Percentiles rank a stretch among this genome's conserved stretches.
phyloP scores from a whole-genome alignment of 2,888 invertebrate genomes.

The Drosophila nr. fundita region DNA sequence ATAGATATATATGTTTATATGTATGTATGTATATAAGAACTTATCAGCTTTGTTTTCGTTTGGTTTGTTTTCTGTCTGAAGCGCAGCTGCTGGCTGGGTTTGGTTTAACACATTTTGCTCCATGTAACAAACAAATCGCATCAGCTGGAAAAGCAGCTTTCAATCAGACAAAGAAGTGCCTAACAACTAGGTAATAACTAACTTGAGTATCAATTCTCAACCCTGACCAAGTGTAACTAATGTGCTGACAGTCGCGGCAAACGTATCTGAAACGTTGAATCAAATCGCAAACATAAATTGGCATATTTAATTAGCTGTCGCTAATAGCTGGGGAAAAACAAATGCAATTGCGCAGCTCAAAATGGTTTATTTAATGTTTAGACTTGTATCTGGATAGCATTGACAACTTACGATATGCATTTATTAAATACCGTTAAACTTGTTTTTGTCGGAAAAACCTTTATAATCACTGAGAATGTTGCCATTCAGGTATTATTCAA shows the following conservation, averaged over 20 bases:
- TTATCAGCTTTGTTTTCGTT: conserved; percentile 46
- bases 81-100: not conserved
- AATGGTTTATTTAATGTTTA: not conserved
- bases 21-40: conserved; percentile 12
- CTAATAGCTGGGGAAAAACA: not conserved
- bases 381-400: conserved; percentile 5
- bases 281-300: not conserved
- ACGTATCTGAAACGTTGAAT: not conserved
- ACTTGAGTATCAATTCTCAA: conserved; percentile 1
- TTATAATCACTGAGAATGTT: not conserved
- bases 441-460: conserved; percentile 13
- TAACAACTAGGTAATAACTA: conserved; percentile 1
- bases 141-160: not conserved
- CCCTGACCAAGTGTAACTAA: not conserved
- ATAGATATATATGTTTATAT: not conserved
- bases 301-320: conserved; percentile 3
- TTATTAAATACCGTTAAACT: not conserved
- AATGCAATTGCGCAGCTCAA: not conserved
- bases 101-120: conserved; percentile 1
- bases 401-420: conserved; percentile 9
- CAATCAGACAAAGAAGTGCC: not conserved
- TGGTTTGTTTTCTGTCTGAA: not conserved
- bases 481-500: not conserved
- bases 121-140: conserved; percentile 5
- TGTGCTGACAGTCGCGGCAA: not conserved